Percentiles rank a stretch among this genome's conserved stretches.
Conservation (phyloP, 2,888 invertebrate species). For the Dynastes grantii region DNA sequence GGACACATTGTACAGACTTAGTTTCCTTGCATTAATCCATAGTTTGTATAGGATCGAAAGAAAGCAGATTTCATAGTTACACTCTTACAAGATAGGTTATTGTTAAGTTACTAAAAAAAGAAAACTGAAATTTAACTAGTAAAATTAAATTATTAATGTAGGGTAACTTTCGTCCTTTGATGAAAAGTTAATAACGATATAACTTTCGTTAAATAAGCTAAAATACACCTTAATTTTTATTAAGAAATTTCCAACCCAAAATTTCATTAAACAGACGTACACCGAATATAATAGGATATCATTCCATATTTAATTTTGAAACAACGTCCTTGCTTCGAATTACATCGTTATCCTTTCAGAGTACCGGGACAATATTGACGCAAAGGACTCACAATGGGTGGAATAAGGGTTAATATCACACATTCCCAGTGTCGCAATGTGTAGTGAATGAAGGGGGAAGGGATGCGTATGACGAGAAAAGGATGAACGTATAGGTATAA, state of each 20-base stretch:
- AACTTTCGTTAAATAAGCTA: conserved; percentile 9
- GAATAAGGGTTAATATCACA: conserved; percentile 48
- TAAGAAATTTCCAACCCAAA: conserved; percentile 28
- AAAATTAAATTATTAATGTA: background rate
- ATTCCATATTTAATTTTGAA: conserved; percentile 45
- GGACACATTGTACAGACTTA: too few species aligned
- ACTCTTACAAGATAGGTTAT: too few species aligned
- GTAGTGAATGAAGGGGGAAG: conserved; percentile 16
- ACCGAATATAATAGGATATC: conserved; percentile 39
- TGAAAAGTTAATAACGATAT: background rate
- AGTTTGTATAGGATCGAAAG: too few species aligned
- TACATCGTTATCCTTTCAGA: conserved; percentile 46
- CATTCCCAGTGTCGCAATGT: conserved; percentile 38
- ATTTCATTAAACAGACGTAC: conserved; percentile 41
- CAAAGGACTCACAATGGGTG: conserved; percentile 34
- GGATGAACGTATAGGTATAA: background rate
- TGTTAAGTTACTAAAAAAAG: too few species aligned
- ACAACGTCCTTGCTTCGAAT: conserved; percentile 42
- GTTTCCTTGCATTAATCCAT: too few species aligned
- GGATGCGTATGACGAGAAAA: background rate
- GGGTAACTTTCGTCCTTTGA: background rate
- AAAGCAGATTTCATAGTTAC: too few species aligned
- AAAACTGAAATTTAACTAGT: too few species aligned
- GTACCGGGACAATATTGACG: conserved; percentile 45
- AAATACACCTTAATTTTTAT: conserved; percentile 1